Evolutionary conservation across 2,797 vertebrate species (phyloP), one percentile per base, ranked within the genome.

Genomic region (Dermochelys coriacea): DNA sequence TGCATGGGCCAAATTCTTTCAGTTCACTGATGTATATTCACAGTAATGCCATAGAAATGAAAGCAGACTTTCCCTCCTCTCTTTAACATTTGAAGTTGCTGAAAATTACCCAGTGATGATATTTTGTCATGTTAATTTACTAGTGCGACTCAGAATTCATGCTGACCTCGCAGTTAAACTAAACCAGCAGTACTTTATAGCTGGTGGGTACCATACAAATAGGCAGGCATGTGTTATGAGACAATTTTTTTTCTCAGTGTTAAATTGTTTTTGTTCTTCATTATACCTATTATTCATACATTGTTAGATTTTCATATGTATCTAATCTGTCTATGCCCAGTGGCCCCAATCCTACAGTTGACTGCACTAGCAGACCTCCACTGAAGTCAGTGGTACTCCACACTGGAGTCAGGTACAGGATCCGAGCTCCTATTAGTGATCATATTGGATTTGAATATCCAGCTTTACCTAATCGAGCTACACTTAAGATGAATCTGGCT

Each of bases 381-480:
- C 54, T 55, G 54, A 55, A 55, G 23, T 55, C 19, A 55, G 54
- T 19, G 9, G 21, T 54, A 27, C 12, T 59, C 27, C 57, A 59
- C 57, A 27, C 55, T 90, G 55, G 34, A 77, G 0, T 0, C 41
- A 47, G 12, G 2, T 68, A 51, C 4, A 52, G 34, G 21, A 7
- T 25, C 64, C 19, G 25, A 86, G 10, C 86, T 74, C 8, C 57
- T 49, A 8, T 34, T 75, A 82, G 74, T 0, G 0, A 37, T 68
- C 0, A 0, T 84, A 92, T 80, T 80, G 0, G 0, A 8, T 50
- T 84, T 2, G 0, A 54, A 21, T n/a, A n/a, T n/a, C 37, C 50
- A 51, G 52, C 80, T 80, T 93, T 83, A 64, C 3, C 0, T 19
- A 25, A 11, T 82, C 34, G 15, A 91, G 84, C 55, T 89, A 52